These are phyloP conservation scores for Falcaria lacertinaria DNA, from an alignment of 2,888 invertebrate genomes.

Conservation along the genomic window DNA sequence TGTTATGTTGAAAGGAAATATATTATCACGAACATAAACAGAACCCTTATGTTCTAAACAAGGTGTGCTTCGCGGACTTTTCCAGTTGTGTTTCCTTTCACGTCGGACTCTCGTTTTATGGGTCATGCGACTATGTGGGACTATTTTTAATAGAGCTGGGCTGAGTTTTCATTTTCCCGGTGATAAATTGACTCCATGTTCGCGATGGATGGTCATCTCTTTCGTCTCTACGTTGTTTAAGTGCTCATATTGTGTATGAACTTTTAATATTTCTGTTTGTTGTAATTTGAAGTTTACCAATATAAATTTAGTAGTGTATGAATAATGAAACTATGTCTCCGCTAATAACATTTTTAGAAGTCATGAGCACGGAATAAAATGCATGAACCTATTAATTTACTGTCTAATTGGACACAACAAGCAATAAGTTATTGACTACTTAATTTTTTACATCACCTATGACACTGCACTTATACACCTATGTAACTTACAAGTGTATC, in stretches of 20 bases:
- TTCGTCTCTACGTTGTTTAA: constrained; percentile 57
- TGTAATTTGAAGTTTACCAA: too few species aligned
- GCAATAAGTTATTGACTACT: too few species aligned
- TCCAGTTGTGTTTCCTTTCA: constrained; percentile 69
- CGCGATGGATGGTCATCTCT: constrained; percentile 72
- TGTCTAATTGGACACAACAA: too few species aligned
- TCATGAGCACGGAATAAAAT: too few species aligned
- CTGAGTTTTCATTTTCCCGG: constrained; percentile 70
- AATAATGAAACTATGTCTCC: too few species aligned
- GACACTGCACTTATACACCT: too few species aligned
- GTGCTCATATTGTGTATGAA: constrained; percentile 43
- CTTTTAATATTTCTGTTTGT: constrained; percentile 28
- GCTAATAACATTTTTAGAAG: too few species aligned
- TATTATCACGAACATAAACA: constrained; percentile 2
- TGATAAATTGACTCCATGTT: constrained; percentile 76
- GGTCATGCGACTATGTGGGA: constrained; percentile 77
- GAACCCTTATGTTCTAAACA: constrained; percentile 23
- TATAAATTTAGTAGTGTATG: too few species aligned
- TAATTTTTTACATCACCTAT: too few species aligned
- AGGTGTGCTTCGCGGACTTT: constrained; percentile 37
- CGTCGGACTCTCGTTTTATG: constrained; percentile 74
- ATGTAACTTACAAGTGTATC: background rate
- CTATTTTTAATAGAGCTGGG: constrained; percentile 75
- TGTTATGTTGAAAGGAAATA: too few species aligned
- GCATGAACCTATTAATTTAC: too few species aligned